phyloP scores from a whole-genome alignment of 2,797 vertebrate genomes.

The Pygocentrus nattereri region DNA sequence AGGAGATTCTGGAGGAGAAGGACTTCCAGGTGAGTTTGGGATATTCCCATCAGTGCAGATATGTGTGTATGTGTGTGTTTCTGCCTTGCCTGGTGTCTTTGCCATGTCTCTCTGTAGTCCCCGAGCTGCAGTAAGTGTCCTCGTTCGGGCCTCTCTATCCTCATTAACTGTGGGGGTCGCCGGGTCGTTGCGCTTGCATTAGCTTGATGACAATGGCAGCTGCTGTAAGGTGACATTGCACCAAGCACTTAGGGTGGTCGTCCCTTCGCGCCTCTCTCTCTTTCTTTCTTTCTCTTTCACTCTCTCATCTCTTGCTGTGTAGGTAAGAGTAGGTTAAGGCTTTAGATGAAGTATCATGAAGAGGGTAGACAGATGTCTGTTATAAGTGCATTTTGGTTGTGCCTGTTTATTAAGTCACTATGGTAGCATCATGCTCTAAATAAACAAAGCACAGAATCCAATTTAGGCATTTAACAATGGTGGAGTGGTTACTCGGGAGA shows the following conservation, averaged over 20 bases:
- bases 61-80: not conserved
- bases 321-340: conserved; percentile 41
- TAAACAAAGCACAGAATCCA: too few species aligned
- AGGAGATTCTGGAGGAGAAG: conserved; percentile 93
- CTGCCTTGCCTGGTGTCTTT: conserved; percentile 9
- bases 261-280: conserved; percentile 61
- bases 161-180: conserved; percentile 73
- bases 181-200: conserved; percentile 70
- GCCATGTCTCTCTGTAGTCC: conserved; percentile 38
- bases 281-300: not conserved
- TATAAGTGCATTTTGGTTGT: not conserved
- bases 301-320: conserved; percentile 17
- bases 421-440: not conserved
- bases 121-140: conserved; percentile 59
- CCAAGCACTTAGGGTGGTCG: conserved; percentile 62
- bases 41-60: conserved; percentile 13
- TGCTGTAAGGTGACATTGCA: conserved; percentile 79
- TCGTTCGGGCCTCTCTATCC: conserved; percentile 66
- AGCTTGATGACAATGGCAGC: conserved; percentile 73
- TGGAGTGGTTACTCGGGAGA: too few species aligned
- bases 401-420: conserved; percentile 17
- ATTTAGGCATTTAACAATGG: too few species aligned
- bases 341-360: conserved; percentile 32
- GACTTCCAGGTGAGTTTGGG: conserved; percentile 91
- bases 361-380: not conserved